These are phyloP conservation scores for Metalampra italica DNA, from an alignment of 2,888 invertebrate genomes.

Conservation along the genomic window DNA sequence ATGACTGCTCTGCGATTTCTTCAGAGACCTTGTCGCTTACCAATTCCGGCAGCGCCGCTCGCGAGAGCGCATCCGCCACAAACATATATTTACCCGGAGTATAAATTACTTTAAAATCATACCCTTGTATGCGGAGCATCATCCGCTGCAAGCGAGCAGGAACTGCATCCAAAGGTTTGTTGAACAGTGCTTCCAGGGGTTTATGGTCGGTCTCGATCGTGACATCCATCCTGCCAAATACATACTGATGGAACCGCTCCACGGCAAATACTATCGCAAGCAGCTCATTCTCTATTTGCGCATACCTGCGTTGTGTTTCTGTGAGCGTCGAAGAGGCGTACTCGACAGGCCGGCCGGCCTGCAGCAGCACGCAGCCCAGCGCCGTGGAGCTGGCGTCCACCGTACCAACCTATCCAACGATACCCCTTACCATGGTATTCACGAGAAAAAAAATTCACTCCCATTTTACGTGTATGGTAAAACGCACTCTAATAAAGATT, in stretches of 20 bases:
- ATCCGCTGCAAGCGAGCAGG: conserved; percentile 24
- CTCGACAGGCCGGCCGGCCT: conserved; percentile 17
- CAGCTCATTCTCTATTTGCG: conserved; percentile 27
- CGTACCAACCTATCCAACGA: too few species aligned
- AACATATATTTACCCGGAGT: conserved; percentile 27
- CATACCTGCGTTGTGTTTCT: conserved; percentile 18
- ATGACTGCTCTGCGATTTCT: conserved; percentile 9
- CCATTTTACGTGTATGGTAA: too few species aligned
- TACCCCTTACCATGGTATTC: too few species aligned
- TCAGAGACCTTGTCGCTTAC: conserved; percentile 10
- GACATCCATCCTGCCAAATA: conserved; percentile 20
- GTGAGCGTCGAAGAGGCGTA: conserved; percentile 16
- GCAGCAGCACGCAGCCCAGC: conserved; percentile 20
- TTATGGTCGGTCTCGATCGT: conserved; percentile 25
- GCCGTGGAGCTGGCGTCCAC: conserved; percentile 17
- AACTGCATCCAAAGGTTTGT: conserved; percentile 16
- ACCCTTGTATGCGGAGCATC: conserved; percentile 22
- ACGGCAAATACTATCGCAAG: conserved; percentile 18
- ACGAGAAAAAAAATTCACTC: too few species aligned
- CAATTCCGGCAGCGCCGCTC: conserved; percentile 17
- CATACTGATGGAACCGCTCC: conserved; percentile 23
- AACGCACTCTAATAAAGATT: too few species aligned
- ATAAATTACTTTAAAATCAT: conserved; percentile 21
- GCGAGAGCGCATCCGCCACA: conserved; percentile 23
- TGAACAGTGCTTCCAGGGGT: conserved; percentile 21